Conservation (phyloP, 2,888 invertebrate species). For the Euzophera pinguis region DNA sequence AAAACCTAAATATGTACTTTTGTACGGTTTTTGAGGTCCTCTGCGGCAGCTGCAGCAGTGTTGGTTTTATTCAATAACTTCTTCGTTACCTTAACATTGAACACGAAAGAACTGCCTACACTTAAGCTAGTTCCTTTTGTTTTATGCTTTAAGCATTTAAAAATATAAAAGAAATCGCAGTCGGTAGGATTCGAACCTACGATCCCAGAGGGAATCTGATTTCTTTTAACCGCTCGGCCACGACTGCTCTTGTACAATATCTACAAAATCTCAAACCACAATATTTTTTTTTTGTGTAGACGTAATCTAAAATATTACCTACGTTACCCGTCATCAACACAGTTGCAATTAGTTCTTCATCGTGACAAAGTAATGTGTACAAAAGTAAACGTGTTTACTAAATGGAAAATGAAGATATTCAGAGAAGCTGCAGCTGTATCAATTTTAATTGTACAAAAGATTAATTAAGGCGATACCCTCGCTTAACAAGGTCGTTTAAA, state of each 20-base stretch:
- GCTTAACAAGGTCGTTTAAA: too few species aligned
- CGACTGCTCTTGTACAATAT: conserved; percentile 77
- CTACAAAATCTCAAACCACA: background rate
- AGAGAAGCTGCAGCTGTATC: background rate
- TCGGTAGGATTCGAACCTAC: conserved; percentile 94
- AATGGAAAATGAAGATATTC: background rate
- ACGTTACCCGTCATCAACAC: too few species aligned
- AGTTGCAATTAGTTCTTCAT: background rate
- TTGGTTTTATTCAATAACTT: too few species aligned
- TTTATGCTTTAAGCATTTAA: background rate
- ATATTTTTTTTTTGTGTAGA: background rate
- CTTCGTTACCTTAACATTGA: too few species aligned
- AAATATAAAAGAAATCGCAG: conserved; percentile 73
- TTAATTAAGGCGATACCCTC: background rate
- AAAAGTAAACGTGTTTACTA: background rate
- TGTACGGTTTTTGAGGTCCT: too few species aligned
- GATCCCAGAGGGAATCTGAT: conserved; percentile 95
- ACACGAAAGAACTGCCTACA: too few species aligned
- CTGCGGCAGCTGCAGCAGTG: too few species aligned
- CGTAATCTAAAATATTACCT: background rate
- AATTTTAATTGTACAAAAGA: background rate
- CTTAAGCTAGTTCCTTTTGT: too few species aligned
- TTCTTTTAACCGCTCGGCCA: conserved; percentile 94
- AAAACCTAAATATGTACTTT: too few species aligned
- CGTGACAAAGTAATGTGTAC: background rate